A percentile compares a stretch with the other conserved stretches of the same genome.
Conservation (phyloP, 2,888 invertebrate genomes). For the Amblyteles armatorius region DNA sequence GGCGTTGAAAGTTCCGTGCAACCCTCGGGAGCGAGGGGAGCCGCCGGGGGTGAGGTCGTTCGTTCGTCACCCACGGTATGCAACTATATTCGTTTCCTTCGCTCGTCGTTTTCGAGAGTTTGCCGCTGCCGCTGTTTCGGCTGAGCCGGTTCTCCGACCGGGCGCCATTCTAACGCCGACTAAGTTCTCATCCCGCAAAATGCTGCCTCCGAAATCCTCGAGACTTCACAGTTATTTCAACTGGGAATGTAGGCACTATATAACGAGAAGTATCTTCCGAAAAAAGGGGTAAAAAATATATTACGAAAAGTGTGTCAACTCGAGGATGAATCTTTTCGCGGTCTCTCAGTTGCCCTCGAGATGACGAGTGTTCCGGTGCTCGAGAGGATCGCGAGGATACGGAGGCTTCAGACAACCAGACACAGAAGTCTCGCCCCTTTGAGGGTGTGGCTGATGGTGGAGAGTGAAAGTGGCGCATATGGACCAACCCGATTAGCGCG, state of each 20-base stretch:
- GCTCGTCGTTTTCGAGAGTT: constrained; percentile 14
- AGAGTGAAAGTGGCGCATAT: no score
- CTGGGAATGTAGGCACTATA: neutral
- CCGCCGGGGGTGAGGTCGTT: constrained; percentile 1
- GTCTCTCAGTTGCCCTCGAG: constrained; percentile 22
- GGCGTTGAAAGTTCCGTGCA: constrained; percentile 43
- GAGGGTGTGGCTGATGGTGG: no score
- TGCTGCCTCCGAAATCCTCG: neutral
- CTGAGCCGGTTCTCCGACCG: neutral
- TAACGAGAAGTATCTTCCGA: neutral
- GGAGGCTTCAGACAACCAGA: constrained; percentile 3
- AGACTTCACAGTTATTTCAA: constrained; percentile 9
- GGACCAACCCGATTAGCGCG: no score
- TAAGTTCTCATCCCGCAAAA: neutral
- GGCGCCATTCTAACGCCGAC: neutral
- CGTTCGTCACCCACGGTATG: constrained; percentile 26
- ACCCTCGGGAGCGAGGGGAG: neutral
- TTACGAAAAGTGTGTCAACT: constrained; percentile 34
- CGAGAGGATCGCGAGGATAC: neutral
- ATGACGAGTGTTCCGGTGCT: constrained; percentile 39
- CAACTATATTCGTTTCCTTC: constrained; percentile 14
- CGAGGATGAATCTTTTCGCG: constrained; percentile 16
- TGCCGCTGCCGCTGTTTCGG: neutral
- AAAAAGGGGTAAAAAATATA: neutral
- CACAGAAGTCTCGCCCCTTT: neutral